These are phyloP conservation scores for Sardina pilchardus DNA, from an alignment of 2,113 vertebrate species.

Conservation along the genomic window DNA sequence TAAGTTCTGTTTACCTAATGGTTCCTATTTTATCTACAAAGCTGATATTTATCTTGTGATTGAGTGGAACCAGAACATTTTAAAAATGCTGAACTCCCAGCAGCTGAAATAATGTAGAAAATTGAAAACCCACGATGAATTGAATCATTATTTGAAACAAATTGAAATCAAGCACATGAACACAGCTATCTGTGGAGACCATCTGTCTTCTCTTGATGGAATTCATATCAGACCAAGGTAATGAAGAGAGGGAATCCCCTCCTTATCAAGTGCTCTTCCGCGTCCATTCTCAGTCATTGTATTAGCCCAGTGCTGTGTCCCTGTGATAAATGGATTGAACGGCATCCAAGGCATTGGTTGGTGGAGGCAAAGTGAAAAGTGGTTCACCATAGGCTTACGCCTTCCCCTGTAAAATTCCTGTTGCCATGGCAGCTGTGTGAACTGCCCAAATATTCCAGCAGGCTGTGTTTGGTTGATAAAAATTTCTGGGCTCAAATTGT, in stretches of 20 bases:
- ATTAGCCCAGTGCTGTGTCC: slow-evolving; percentile 61
- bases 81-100: not conserved
- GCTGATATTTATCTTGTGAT: not conserved
- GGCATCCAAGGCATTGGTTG: slow-evolving; percentile 70
- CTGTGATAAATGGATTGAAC: slow-evolving; percentile 71
- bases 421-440: slow-evolving; percentile 83
- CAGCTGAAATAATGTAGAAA: not conserved
- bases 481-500: slow-evolving; percentile 28
- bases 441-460: slow-evolving; percentile 73
- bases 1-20: slow-evolving; percentile 1
- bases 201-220: slow-evolving; percentile 35
- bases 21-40: slow-evolving; percentile 29
- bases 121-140: slow-evolving; percentile 2
- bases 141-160: slow-evolving; percentile 19
- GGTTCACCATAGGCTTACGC: slow-evolving; percentile 74
- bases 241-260: slow-evolving; percentile 43
- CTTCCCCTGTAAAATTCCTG: slow-evolving; percentile 78
- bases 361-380: slow-evolving; percentile 69
- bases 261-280: slow-evolving; percentile 40
- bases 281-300: slow-evolving; percentile 59
- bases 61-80: not conserved
- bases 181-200: slow-evolving; percentile 18
- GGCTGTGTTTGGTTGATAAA: slow-evolving; percentile 47
- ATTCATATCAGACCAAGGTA: slow-evolving; percentile 36
- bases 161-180: slow-evolving; percentile 26